These are phyloP conservation scores for Taxidea taxus DNA, from an alignment of 2,113 vertebrate species.

Conservation along the genomic window DNA sequence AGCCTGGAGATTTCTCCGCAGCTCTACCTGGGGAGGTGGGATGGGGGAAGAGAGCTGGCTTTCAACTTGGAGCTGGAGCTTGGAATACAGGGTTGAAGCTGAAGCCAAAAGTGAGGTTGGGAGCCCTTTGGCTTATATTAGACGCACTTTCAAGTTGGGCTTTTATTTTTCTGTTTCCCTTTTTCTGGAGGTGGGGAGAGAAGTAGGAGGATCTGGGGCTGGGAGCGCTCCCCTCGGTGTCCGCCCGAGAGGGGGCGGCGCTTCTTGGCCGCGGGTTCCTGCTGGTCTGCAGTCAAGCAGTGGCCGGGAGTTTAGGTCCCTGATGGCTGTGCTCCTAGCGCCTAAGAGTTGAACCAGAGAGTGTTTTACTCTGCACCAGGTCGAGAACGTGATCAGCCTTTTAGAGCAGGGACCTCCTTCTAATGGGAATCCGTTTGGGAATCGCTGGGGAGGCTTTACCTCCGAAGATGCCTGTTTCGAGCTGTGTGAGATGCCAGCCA, in stretches of 20 bases:
- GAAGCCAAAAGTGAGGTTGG: background rate
- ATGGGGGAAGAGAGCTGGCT: background rate
- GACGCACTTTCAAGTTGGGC: background rate
- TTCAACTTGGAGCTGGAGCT: background rate
- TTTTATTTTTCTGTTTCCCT: background rate
- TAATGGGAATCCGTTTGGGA: background rate
- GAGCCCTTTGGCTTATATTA: background rate
- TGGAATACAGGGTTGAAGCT: background rate
- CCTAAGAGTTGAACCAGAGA: background rate
- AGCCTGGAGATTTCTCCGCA: background rate
- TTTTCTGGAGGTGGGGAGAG: background rate
- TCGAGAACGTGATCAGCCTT: background rate
- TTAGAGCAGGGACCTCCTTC: background rate
- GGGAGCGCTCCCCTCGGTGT: background rate
- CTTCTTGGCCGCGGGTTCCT: background rate
- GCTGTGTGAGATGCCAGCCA: background rate
- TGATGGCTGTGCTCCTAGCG: background rate
- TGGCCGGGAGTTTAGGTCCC: slow-evolving; percentile 6
- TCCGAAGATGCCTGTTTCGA: background rate
- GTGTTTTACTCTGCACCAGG: background rate
- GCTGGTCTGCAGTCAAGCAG: slow-evolving; percentile 1
- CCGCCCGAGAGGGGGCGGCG: background rate
- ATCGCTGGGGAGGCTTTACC: background rate
- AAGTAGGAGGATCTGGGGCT: background rate
- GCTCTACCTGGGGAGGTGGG: background rate